phyloP scores from a whole-genome alignment of 2,797 vertebrate genomes.

The Euthynnus affinis region DNA sequence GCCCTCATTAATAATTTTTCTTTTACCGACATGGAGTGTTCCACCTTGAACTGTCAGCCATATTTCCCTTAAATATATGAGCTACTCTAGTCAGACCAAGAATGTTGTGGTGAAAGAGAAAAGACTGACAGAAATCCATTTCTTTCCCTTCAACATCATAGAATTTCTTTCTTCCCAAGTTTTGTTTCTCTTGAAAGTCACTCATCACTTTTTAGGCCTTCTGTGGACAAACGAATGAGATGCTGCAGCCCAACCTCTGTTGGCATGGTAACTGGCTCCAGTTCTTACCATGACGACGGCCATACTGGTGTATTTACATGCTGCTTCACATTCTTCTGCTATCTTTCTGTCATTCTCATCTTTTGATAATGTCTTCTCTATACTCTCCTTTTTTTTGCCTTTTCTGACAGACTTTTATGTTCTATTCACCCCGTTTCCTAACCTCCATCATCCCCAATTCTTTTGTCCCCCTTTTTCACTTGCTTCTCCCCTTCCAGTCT shows the following conservation, averaged over 20 bases:
- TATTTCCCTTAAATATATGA: slow-evolving; percentile 42
- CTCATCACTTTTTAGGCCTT: slow-evolving; percentile 51
- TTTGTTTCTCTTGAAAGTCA: slow-evolving; percentile 53
- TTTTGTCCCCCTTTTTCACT: background rate
- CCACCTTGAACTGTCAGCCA: slow-evolving; percentile 66
- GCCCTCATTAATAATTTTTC: slow-evolving; percentile 57
- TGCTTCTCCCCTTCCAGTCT: background rate
- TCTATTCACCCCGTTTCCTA: background rate
- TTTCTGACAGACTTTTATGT: background rate
- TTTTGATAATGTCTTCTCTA: slow-evolving; percentile 7
- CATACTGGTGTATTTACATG: slow-evolving; percentile 44
- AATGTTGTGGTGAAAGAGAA: slow-evolving; percentile 17
- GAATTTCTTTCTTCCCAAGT: slow-evolving; percentile 23
- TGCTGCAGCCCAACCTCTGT: slow-evolving; percentile 49
- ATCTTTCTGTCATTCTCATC: slow-evolving; percentile 20
- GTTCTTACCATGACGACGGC: slow-evolving; percentile 44
- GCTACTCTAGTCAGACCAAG: slow-evolving; percentile 19
- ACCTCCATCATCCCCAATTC: slow-evolving; percentile 4
- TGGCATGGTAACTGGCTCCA: slow-evolving; percentile 78
- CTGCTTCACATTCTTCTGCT: slow-evolving; percentile 14
- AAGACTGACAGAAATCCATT: slow-evolving; percentile 18
- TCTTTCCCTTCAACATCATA: background rate
- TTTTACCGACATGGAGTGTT: slow-evolving; percentile 36
- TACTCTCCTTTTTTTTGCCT: background rate
- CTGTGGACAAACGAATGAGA: slow-evolving; percentile 43